A percentile compares a stretch with the other conserved stretches of the same genome.
Evolutionary conservation across 1,140 invertebrate species (phyloP).

Genomic region (Melanaphis sacchari): DNA sequence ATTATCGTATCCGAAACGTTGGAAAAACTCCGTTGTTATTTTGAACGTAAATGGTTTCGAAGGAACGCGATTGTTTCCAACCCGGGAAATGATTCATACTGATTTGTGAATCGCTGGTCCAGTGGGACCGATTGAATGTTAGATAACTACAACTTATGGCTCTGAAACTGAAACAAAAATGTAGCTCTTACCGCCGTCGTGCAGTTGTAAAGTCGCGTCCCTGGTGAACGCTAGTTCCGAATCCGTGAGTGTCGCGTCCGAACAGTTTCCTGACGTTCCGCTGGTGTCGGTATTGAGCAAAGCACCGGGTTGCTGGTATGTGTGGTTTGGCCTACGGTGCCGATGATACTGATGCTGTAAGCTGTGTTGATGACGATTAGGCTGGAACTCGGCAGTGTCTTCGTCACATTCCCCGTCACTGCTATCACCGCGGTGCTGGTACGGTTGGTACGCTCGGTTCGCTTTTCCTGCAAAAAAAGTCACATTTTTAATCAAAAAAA

Average conservation of each 20-base stretch:
- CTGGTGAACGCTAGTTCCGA: slow-evolving; percentile 79
- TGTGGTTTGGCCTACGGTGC: slow-evolving; percentile 62
- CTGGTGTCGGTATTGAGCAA: slow-evolving; percentile 74
- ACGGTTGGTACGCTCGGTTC: slow-evolving; percentile 54
- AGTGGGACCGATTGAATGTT: neutral
- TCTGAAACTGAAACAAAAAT: neutral
- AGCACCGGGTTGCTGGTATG: slow-evolving; percentile 67
- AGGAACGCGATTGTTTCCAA: neutral
- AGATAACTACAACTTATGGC: neutral
- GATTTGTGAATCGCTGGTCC: neutral
- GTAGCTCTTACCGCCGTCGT: slow-evolving; percentile 78
- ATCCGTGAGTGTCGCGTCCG: slow-evolving; percentile 81
- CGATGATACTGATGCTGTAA: slow-evolving; percentile 10
- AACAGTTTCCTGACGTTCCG: slow-evolving; percentile 76
- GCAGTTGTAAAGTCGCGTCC: slow-evolving; percentile 78
- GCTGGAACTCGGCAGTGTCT: slow-evolving; percentile 48
- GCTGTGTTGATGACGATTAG: slow-evolving; percentile 20
- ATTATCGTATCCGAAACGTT: neutral
- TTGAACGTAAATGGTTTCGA: neutral
- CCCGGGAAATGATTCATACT: neutral
- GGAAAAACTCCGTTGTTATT: neutral
- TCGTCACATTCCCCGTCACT: slow-evolving; percentile 57
- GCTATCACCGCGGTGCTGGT: slow-evolving; percentile 53
- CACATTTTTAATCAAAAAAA: neutral
- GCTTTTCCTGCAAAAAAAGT: slow-evolving; percentile 43